A percentile compares a stretch with the other conserved stretches of the same genome.
phyloP scores from a whole-genome alignment of 2,888 invertebrate genomes.

The Agrochola macilenta region DNA sequence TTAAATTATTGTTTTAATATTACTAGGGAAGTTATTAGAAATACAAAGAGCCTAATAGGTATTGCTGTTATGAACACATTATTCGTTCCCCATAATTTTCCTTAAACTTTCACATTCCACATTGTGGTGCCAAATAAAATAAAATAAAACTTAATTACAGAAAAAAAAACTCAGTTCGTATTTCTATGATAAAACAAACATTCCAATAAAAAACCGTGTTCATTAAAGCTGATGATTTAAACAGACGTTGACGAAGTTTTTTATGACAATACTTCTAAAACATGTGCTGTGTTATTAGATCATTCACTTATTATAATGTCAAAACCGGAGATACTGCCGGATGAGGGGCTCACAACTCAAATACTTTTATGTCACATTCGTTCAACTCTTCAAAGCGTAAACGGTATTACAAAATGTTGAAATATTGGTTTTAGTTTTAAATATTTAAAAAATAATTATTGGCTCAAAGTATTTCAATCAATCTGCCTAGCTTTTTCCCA shows the following conservation, averaged over 20 bases:
- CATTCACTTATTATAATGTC: conserved; percentile 77
- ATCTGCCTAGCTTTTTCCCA: neutral
- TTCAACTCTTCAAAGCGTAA: conserved; percentile 22
- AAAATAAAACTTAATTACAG: neutral
- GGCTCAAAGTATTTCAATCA: neutral
- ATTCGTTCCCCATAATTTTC: neutral
- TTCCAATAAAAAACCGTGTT: conserved; percentile 35
- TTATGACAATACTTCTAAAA: conserved; percentile 67
- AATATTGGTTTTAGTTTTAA: neutral
- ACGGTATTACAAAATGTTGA: conserved; percentile 9
- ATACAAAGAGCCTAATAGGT: neutral
- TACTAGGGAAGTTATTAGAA: neutral
- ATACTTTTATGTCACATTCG: conserved; percentile 64
- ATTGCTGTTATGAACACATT: neutral
- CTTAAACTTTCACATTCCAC: conserved; percentile 22
- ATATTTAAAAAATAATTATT: neutral
- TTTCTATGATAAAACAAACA: neutral
- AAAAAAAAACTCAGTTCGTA: neutral
- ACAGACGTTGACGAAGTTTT: conserved; percentile 72
- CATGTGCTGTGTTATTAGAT: conserved; percentile 80
- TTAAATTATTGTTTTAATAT: neutral
- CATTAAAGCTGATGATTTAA: conserved; percentile 67
- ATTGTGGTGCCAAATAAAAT: neutral
- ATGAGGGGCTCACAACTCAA: conserved; percentile 64
- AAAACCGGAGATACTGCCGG: conserved; percentile 78